phyloP scores from a whole-genome alignment of 1,140 invertebrate genomes.

The Caenorhabditis remanei region DNA sequence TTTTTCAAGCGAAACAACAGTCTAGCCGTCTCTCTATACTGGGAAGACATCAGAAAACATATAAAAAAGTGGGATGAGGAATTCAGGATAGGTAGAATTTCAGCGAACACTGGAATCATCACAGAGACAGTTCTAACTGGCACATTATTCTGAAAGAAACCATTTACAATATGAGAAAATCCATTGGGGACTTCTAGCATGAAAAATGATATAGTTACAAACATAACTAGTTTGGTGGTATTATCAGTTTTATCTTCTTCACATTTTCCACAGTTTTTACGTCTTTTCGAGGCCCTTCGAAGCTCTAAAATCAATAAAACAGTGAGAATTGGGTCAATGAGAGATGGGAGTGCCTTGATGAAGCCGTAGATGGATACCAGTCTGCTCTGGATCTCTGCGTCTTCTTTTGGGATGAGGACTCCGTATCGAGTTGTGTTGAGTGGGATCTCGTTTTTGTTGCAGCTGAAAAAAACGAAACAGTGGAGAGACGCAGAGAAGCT shows the following conservation, averaged over 20 bases:
- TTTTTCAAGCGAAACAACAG: background rate
- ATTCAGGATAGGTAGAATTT: background rate
- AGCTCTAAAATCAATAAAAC: background rate
- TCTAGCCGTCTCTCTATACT: background rate
- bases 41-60: background rate
- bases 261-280: background rate
- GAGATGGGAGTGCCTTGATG: background rate
- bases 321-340: background rate
- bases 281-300: background rate
- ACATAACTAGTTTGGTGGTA: background rate
- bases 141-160: background rate
- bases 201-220: constrained; percentile 15
- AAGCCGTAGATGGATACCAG: background rate
- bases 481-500: too few species aligned
- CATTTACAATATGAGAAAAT: constrained; percentile 24
- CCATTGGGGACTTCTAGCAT: constrained; percentile 16
- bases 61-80: constrained; percentile 21
- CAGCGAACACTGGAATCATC: constrained; percentile 6
- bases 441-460: constrained; percentile 13
- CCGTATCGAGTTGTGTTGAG: constrained; percentile 20
- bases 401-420: background rate
- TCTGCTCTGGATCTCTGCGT: background rate
- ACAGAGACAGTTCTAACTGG: constrained; percentile 11
- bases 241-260: background rate
- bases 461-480: background rate